Evolutionary conservation across 2,113 vertebrate genomes (phyloP), one percentile per base, ranked within the genome.

Genomic region (Tachysurus fulvidraco): DNA sequence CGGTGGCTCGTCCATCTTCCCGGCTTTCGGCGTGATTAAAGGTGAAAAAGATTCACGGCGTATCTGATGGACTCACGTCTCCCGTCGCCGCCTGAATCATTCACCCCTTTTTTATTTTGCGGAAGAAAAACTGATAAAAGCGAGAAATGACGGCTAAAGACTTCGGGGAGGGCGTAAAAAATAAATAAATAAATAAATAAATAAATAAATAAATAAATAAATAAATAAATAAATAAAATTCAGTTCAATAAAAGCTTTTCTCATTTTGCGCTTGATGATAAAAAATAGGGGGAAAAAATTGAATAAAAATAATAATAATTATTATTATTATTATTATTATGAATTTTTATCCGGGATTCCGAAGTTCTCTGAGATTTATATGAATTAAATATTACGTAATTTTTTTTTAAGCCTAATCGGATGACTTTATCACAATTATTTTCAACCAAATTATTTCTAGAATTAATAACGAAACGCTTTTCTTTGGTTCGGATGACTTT

Each of bases 91-190:
- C 46, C 25, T 23, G 83, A 55, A 28, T 83, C 46, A 41, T 57
- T 55, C 52, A 55, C 65, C 28, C 50, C 50, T 65, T 46, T 36
- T 36, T 36, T n/a, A n/a, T n/a, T n/a, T 57, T 44, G 69, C 83
- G 46, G 23, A 83, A 54, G 7, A 74, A 77, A 86, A 81, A 83
- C 25, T 67, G 80, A 86, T 83, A 87, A 80, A 86, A 85, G 84
- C 50, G 67, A 74, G 41, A 76, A 60, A 81, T 76, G 41, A 88
- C 10, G 13, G n/a, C 59, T 57, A 77, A 81, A 64, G 67, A 76
- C 41, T 2, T 8, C 30, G 3, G 30, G 0, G 19, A 36, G 28
- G 17, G 17, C n/a, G 7, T 60, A n/a, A 16, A n/a, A n/a, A n/a
- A n/a, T n/a, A n/a, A n/a, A n/a, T n/a, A n/a, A n/a, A n/a, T n/a